Percentiles rank a stretch among this genome's conserved stretches.
These are phyloP conservation scores for Galbula dea DNA, from an alignment of 2,113 vertebrate genomes.

Conservation along the genomic window DNA sequence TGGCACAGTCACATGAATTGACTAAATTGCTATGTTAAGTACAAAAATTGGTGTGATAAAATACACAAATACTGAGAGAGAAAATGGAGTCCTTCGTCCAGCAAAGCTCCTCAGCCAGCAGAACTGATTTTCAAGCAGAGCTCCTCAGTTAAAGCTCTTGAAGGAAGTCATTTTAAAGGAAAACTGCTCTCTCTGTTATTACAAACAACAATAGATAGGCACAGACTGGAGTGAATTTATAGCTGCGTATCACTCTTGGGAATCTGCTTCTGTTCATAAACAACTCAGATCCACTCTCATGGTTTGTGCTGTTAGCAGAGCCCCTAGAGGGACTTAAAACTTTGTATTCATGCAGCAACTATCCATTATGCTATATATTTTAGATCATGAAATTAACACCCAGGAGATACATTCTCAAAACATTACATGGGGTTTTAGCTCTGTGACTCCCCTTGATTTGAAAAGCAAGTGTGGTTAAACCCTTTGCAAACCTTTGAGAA, in stretches of 20 bases:
- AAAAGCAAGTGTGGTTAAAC: conserved; percentile 4
- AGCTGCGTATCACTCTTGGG: conserved; percentile 44
- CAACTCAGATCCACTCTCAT: conserved; percentile 55
- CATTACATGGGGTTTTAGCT: conserved; percentile 41
- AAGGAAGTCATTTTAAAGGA: conserved; percentile 5
- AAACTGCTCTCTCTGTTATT: conserved; percentile 50
- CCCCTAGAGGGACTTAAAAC: conserved; percentile 53
- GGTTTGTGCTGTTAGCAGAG: conserved; percentile 41
- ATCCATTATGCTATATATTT: conserved; percentile 62
- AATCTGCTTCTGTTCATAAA: conserved; percentile 61
- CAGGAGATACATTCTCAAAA: conserved; percentile 49
- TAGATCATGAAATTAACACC: conserved; percentile 61
- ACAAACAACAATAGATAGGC: conserved; percentile 60
- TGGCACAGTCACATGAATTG: not conserved
- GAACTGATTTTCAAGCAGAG: conserved; percentile 26
- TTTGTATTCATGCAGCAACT: conserved; percentile 42
- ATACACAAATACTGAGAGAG: not conserved
- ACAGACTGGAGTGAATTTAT: conserved; percentile 55
- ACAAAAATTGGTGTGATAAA: not conserved
- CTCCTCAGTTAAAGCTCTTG: conserved; percentile 40
- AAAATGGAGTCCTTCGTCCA: conserved; percentile 24
- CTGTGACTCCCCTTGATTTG: conserved; percentile 13
- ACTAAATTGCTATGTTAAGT: not conserved
- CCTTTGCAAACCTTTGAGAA: conserved; percentile 22
- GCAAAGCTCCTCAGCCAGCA: conserved; percentile 1